These are phyloP conservation scores for Lagodon rhomboides DNA, from an alignment of 2,797 vertebrate genomes.

Conservation along the genomic window DNA sequence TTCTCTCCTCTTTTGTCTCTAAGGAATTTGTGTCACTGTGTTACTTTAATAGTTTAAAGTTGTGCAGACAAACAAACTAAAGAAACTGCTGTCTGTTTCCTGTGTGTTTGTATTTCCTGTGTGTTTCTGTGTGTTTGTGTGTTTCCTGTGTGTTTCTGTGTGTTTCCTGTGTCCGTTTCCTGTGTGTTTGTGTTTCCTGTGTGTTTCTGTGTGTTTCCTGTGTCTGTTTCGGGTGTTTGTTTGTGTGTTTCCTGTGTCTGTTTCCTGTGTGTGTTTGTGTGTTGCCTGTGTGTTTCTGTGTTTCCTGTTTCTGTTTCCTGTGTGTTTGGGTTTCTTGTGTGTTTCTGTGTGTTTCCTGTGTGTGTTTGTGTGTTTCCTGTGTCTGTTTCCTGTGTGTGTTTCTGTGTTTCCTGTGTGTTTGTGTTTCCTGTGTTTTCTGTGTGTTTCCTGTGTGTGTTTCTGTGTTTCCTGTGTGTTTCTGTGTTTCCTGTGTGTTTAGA, in stretches of 20 bases:
- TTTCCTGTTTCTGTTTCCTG: neutral
- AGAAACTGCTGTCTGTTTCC: no score
- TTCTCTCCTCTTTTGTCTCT: neutral
- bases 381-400: neutral
- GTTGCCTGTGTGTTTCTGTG: constrained; percentile 5
- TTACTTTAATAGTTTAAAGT: no score
- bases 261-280: neutral
- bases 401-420: neutral
- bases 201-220: neutral
- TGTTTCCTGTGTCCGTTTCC: neutral
- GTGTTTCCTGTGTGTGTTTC: constrained; percentile 2
- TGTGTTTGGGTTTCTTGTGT: constrained; percentile 4
- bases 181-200: constrained; percentile 67
- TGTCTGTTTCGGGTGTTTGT: no score
- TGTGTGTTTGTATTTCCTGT: neutral
- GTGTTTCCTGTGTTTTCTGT: neutral
- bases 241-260: neutral
- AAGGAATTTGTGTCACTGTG: neutral
- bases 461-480: neutral
- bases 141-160: neutral
- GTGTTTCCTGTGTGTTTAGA: constrained; percentile 77
- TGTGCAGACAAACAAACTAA: no score
- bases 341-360: neutral
- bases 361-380: neutral
- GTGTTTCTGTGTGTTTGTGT: neutral